Evolutionary conservation across 2,888 invertebrate genomes (phyloP).

Genomic region (Junonia oenone): DNA sequence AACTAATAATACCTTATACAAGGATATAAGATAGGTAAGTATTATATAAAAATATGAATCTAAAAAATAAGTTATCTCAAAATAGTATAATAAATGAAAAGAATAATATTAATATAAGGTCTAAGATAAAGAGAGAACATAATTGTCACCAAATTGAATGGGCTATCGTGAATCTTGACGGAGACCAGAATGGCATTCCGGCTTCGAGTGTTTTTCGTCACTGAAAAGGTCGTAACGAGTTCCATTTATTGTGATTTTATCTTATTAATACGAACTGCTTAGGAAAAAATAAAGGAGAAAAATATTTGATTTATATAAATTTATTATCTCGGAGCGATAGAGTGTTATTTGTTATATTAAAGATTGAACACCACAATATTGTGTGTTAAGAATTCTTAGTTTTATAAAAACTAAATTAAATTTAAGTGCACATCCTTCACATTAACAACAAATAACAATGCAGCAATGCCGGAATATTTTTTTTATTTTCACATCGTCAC

Average conservation of each 20-base stretch:
- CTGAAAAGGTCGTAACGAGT: constrained; percentile 1
- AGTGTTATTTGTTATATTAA: no score
- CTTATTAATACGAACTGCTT: neutral
- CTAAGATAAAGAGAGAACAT: neutral
- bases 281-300: neutral
- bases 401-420: no score
- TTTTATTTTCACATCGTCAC: no score
- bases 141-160: neutral
- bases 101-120: neutral
- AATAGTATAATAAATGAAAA: neutral
- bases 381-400: no score
- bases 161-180: constrained; percentile 11
- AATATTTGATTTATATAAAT: neutral
- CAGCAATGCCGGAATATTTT: no score
- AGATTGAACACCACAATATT: no score
- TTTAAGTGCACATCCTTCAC: neutral
- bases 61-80: no score
- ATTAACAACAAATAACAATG: no score
- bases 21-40: no score
- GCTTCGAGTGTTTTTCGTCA: constrained; percentile 4
- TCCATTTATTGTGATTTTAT: constrained; percentile 1
- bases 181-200: constrained; percentile 1
- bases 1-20: no score
- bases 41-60: no score
- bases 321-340: no score